A percentile compares a stretch with the other conserved stretches of the same genome.
phyloP scores from a whole-genome alignment of 2,888 invertebrate genomes.

The Spatulosminthurus flaviceps region DNA sequence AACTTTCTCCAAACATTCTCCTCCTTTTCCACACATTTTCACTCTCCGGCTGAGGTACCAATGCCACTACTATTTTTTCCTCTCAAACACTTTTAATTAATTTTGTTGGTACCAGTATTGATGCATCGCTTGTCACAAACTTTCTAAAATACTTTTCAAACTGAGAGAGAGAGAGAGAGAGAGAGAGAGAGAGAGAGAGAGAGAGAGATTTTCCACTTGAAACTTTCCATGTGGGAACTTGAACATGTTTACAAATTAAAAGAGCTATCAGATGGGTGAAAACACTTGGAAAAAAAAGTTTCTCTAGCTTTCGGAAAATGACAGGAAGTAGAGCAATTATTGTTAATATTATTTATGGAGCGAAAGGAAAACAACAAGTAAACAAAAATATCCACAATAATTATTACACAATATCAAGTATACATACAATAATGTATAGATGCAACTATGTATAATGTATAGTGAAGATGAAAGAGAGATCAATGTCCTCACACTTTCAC shows the following conservation, averaged over 20 bases:
- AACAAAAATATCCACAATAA: too few species aligned
- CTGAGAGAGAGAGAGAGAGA: too few species aligned
- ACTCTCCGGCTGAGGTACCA: not conserved
- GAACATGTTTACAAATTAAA: constrained; percentile 13
- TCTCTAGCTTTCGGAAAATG: not conserved
- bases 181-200: too few species aligned
- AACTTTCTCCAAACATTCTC: not conserved
- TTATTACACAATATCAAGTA: too few species aligned
- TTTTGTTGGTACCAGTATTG: not conserved
- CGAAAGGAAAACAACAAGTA: too few species aligned
- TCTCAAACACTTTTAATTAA: constrained; percentile 3
- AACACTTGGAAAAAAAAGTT: not conserved
- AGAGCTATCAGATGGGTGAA: not conserved
- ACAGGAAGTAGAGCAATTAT: not conserved
- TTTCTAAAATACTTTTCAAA: not conserved
- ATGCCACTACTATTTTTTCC: not conserved
- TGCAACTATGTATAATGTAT: too few species aligned
- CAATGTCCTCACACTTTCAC: too few species aligned
- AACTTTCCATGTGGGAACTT: not conserved
- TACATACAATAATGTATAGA: too few species aligned
- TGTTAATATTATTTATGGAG: too few species aligned
- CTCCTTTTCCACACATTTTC: not conserved
- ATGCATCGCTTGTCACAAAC: constrained; percentile 9
- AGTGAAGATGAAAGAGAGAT: too few species aligned
- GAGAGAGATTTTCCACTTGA: not conserved